phyloP scores from a whole-genome alignment of 2,888 invertebrate species.

The Pollenia amentaria region DNA sequence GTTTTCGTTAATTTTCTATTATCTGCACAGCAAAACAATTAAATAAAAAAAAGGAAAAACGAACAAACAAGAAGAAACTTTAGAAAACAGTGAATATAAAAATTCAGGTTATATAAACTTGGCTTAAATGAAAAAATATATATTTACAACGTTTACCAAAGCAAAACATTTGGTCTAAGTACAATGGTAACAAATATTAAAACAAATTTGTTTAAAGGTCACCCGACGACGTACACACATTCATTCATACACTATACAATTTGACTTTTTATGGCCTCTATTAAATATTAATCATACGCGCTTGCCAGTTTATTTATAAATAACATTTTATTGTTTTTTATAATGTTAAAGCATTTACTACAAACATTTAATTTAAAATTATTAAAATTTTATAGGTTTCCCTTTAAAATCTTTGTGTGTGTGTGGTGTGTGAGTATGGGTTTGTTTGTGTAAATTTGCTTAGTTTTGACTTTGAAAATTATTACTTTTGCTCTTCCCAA shows the following conservation, averaged over 20 bases:
- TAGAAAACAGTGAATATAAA: conserved; percentile 7
- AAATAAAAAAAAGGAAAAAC: neutral
- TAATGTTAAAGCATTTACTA: neutral
- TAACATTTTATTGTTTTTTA: conserved; percentile 14
- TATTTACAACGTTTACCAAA: neutral
- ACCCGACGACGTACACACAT: neutral
- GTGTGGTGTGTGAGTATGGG: neutral
- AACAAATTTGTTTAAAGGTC: conserved; percentile 31
- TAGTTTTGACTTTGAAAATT: conserved; percentile 56
- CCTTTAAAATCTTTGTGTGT: neutral
- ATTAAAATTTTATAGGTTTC: conserved; percentile 2
- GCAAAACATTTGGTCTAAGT: conserved; percentile 1
- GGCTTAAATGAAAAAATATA: conserved; percentile 15
- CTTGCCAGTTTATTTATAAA: conserved; percentile 7
- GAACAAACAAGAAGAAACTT: conserved; percentile 29
- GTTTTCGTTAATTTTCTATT: conserved; percentile 74
- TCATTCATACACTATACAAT: neutral
- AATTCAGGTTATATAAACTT: conserved; percentile 34
- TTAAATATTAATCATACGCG: conserved; percentile 62
- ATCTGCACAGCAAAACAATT: conserved; percentile 36
- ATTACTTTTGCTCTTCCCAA: conserved; percentile 28
- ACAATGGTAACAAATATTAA: conserved; percentile 31
- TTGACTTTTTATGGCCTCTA: conserved; percentile 19
- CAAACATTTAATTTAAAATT: conserved; percentile 33
- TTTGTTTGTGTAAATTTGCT: conserved; percentile 26